Evolutionary conservation across 2,797 vertebrate species (phyloP).

Genomic region (Meda fulgida): DNA sequence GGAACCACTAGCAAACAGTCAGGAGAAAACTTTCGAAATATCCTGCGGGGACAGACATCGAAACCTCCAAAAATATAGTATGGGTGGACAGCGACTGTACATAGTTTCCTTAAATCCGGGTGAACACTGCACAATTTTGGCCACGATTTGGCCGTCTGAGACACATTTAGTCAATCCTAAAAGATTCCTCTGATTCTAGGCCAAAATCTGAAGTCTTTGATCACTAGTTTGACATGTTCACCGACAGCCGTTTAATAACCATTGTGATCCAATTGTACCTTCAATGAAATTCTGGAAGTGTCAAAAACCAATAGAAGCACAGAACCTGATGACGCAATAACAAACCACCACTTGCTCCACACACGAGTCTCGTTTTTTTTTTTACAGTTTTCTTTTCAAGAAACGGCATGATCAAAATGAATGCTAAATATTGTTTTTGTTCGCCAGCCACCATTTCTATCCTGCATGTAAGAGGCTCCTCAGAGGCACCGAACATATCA

Average conservation of each 20-base stretch:
- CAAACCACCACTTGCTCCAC: not conserved
- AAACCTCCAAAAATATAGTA: not conserved
- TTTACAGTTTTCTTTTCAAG: not conserved
- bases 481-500: not conserved
- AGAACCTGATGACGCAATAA: not conserved
- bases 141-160: no score
- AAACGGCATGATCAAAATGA: not conserved
- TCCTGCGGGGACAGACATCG: not conserved
- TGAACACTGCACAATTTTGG: no score
- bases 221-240: no score
- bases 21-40: not conserved
- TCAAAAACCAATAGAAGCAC: not conserved
- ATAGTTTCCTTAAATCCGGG: not conserved
- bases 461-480: not conserved
- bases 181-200: no score
- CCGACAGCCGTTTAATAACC: not conserved
- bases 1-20: slow-evolving; percentile 32
- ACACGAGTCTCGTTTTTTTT: not conserved
- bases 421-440: not conserved
- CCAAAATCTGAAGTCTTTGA: no score
- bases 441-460: not conserved
- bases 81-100: not conserved
- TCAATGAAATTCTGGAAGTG: not conserved
- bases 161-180: no score
- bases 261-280: not conserved